These are phyloP conservation scores for Platycercus adscitus DNA, from an alignment of 2,113 vertebrate species.

Conservation along the genomic window DNA sequence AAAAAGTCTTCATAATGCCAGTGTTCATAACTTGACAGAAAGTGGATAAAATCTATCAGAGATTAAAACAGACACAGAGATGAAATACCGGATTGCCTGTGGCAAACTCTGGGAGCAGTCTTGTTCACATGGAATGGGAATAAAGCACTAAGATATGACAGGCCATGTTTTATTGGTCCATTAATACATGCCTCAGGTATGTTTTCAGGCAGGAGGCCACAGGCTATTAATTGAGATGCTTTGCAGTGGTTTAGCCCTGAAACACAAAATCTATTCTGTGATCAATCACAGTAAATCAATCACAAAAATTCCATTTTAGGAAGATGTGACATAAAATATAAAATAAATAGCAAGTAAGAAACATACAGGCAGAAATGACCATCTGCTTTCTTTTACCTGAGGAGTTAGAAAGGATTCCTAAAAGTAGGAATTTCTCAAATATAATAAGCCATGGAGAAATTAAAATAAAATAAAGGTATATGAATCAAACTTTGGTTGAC, in stretches of 20 bases:
- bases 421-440: not conserved
- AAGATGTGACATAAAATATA: not conserved
- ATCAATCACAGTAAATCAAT: not conserved
- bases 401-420: not conserved
- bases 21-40: slow-evolving; percentile 31
- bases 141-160: slow-evolving; percentile 31
- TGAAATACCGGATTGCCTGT: slow-evolving; percentile 58
- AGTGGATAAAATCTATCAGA: slow-evolving; percentile 39
- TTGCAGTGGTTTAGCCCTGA: slow-evolving; percentile 36
- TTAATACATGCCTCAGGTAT: slow-evolving; percentile 60
- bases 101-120: slow-evolving; percentile 30
- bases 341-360: not conserved
- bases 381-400: not conserved
- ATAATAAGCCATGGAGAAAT: not conserved
- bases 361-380: not conserved
- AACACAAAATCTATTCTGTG: slow-evolving; percentile 42
- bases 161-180: slow-evolving; percentile 51
- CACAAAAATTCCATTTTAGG: not conserved
- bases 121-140: slow-evolving; percentile 58
- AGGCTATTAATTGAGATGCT: slow-evolving; percentile 48
- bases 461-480: not conserved
- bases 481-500: not conserved
- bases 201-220: slow-evolving; percentile 53
- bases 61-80: slow-evolving; percentile 51
- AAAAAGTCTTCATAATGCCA: not conserved